Conservation (phyloP, 92 coral and sea anemone genomes). For the Porites lobata region DNA sequence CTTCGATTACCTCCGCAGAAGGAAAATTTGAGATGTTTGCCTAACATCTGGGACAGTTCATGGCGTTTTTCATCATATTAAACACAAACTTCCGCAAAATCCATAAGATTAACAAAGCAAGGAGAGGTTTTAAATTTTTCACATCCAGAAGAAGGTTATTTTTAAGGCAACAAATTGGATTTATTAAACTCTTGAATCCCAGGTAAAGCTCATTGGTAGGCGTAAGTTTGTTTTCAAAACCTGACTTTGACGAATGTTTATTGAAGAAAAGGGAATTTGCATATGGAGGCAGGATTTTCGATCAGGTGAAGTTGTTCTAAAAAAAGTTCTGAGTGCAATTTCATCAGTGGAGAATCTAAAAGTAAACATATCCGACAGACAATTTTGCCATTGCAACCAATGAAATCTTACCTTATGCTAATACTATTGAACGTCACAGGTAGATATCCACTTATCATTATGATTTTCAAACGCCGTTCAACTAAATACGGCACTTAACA, state of each 20-base stretch:
- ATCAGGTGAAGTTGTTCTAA: constrained; percentile 16
- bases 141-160: not conserved
- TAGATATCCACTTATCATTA: constrained; percentile 12
- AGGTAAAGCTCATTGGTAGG: constrained; percentile 8
- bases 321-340: not conserved
- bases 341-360: constrained; percentile 17
- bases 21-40: constrained; percentile 5
- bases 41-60: constrained; percentile 2
- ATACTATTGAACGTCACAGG: not conserved
- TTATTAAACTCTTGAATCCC: not conserved
- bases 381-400: constrained; percentile 31
- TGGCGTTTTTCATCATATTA: constrained; percentile 25
- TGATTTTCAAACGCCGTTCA: not conserved
- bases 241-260: constrained; percentile 29
- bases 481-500: not conserved
- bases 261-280: constrained; percentile 28
- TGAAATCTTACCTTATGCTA: constrained; percentile 4
- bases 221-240: constrained; percentile 7
- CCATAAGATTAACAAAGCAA: not conserved
- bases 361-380: constrained; percentile 28
- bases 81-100: constrained; percentile 34
- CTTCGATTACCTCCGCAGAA: not conserved
- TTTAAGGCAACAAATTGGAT: constrained; percentile 1
- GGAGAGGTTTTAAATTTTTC: not conserved
- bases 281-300: constrained; percentile 10